phyloP scores from a whole-genome alignment of 2,888 invertebrate genomes.

The Drosophila demipolita region DNA sequence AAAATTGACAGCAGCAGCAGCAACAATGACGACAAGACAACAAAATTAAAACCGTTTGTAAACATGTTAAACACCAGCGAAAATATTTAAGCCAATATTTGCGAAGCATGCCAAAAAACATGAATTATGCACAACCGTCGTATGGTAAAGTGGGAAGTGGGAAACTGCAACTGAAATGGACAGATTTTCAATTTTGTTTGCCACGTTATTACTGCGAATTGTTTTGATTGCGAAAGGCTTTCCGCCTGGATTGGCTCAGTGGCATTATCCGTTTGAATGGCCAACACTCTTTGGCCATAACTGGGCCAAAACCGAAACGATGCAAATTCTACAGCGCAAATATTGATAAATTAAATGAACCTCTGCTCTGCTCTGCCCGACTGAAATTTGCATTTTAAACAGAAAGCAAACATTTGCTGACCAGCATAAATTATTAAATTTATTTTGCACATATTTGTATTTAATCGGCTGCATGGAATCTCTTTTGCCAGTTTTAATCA shows the following conservation, averaged over 20 bases:
- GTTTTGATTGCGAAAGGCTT: slow-evolving; percentile 47
- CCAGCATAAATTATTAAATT: slow-evolving; percentile 62
- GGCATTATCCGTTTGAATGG: slow-evolving; percentile 13
- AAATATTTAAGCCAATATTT: slow-evolving; percentile 71
- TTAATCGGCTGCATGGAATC: not conserved
- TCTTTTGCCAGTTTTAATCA: slow-evolving; percentile 46
- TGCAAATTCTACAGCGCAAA: slow-evolving; percentile 24
- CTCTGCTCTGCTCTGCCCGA: slow-evolving; percentile 36
- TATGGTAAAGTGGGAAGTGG: not conserved
- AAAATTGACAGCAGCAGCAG: not conserved
- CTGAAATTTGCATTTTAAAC: slow-evolving; percentile 52
- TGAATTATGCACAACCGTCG: slow-evolving; percentile 17
- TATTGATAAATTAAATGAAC: slow-evolving; percentile 40
- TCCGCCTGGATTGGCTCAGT: not conserved
- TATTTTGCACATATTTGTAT: slow-evolving; percentile 10
- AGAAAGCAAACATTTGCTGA: slow-evolving; percentile 61
- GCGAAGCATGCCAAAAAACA: slow-evolving; percentile 48
- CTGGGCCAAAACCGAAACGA: slow-evolving; percentile 9
- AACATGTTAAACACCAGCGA: slow-evolving; percentile 59
- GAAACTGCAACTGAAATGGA: not conserved
- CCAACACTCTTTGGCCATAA: not conserved
- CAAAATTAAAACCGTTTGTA: slow-evolving; percentile 36
- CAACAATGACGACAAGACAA: slow-evolving; percentile 16
- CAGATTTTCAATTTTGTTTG: slow-evolving; percentile 59
- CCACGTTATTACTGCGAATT: slow-evolving; percentile 46